Evolutionary conservation across 2,113 vertebrate genomes (phyloP).

Genomic region (Henicopernis longicauda): DNA sequence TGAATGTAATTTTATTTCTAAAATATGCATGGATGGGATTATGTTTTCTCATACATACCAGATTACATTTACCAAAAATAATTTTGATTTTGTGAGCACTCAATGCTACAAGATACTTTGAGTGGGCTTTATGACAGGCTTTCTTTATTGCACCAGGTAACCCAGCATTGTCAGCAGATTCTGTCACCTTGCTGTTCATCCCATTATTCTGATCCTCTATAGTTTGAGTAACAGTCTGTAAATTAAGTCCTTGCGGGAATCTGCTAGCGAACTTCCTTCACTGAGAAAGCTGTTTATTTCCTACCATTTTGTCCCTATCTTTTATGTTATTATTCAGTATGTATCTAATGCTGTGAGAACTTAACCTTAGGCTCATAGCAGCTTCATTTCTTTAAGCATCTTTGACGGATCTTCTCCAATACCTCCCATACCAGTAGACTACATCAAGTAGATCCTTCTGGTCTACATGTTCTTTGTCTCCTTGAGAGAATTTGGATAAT

Average conservation of each 20-base stretch:
- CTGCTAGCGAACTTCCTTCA: not conserved
- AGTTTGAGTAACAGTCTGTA: not conserved
- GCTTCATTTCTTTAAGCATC: not conserved
- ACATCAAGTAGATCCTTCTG: not conserved
- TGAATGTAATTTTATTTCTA: not conserved
- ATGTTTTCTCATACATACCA: not conserved
- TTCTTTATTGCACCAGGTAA: not conserved
- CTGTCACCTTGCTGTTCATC: not conserved
- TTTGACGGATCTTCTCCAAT: not conserved
- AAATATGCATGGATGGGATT: not conserved
- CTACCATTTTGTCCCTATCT: not conserved
- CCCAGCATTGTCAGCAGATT: not conserved
- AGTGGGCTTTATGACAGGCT: not conserved
- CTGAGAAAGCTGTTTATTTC: not conserved
- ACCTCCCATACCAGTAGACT: not conserved
- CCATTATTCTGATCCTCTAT: not conserved
- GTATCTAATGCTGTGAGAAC: not conserved
- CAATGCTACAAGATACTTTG: accelerated
- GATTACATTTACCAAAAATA: not conserved
- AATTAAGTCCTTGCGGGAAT: not conserved
- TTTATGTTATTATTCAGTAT: not conserved
- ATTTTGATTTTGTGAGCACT: not conserved
- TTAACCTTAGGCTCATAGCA: not conserved
- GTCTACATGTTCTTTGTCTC: not conserved
- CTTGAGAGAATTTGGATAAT: not conserved